phyloP scores from a whole-genome alignment of 2,113 vertebrate genomes.

The Orthonyx spaldingii region DNA sequence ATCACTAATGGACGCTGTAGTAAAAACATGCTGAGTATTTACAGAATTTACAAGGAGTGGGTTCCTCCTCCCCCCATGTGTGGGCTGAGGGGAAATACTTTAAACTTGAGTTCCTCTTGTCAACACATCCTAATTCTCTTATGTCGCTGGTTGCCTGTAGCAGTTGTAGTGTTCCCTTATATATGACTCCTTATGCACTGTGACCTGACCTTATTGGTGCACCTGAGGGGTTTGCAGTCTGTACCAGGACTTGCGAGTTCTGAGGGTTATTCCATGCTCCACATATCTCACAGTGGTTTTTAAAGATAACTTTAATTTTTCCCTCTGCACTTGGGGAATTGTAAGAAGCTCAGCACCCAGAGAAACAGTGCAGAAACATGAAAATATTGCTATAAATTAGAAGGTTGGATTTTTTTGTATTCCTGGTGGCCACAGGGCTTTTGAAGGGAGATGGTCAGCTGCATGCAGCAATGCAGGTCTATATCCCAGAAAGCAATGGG shows the following conservation, averaged over 20 bases:
- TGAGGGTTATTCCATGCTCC: background rate
- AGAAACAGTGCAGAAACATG: background rate
- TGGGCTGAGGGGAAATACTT: background rate
- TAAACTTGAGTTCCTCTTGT: slow-evolving; percentile 11
- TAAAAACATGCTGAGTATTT: background rate
- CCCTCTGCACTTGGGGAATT: background rate
- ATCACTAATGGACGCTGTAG: background rate
- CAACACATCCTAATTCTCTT: background rate
- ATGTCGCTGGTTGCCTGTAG: background rate
- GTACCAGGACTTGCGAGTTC: background rate
- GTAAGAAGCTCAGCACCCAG: background rate
- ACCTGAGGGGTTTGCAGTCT: background rate
- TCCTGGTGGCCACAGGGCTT: background rate
- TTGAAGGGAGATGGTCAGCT: background rate
- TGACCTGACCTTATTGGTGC: background rate
- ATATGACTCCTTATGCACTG: background rate
- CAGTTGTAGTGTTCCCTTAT: background rate
- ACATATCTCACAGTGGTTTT: rapidly evolving
- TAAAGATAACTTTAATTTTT: background rate
- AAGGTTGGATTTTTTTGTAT: background rate
- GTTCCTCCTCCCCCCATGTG: background rate
- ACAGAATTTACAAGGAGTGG: background rate
- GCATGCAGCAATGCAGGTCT: background rate
- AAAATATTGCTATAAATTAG: background rate
- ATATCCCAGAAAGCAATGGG: background rate